Evolutionary conservation across 2,797 vertebrate genomes (phyloP), one percentile per base, ranked within the genome.

Genomic region (Pseudochirops cupreus): DNA sequence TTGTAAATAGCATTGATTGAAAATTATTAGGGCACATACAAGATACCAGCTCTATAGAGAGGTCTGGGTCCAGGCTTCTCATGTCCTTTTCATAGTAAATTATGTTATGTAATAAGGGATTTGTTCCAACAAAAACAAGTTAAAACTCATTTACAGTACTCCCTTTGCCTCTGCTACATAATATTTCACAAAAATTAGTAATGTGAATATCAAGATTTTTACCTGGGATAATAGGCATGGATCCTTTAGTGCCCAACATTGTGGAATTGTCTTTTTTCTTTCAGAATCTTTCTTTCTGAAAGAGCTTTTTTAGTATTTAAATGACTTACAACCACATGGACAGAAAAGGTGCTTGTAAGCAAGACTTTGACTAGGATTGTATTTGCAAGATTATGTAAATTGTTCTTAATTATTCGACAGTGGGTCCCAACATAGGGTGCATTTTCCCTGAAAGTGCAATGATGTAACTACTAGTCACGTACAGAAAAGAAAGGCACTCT

Each of bases 1-100:
- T 12, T 93, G 3, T 91, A 93, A 97, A 91, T 93, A 91, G 2
- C 21, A 94, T 94, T 94, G 13, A 91, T 3, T 96, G 31, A 21
- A 97, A 98, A 95, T 94, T 94, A 92, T 3, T 53, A 56, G 5
- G 18, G 29, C 92, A 92, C 16, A 96, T 92, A 50, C 46, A 50
- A 89, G 50, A 46, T 21, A 56, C 7, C 16, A 28, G 33, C 0
- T 57, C n/a, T 0, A 1, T 1, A 54, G 46, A 93, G 33, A 46
- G 1, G 92, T 91, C 91, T 94, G 31, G 26, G 59, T 39, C 56
- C n/a, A 26, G n/a, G 7, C 31, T n/a, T 26, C 87, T 21, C 82
- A 26, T 59, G 28, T 87, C 0, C 26, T 95, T 93, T 95, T 94
- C 1, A 59, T n/a, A 28, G 29, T 57, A 95, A 95, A 95, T 56